Evolutionary conservation across 2,888 invertebrate genomes (phyloP), one percentile per base, ranked within the genome.

Genomic region (Epiblema foenella): DNA sequence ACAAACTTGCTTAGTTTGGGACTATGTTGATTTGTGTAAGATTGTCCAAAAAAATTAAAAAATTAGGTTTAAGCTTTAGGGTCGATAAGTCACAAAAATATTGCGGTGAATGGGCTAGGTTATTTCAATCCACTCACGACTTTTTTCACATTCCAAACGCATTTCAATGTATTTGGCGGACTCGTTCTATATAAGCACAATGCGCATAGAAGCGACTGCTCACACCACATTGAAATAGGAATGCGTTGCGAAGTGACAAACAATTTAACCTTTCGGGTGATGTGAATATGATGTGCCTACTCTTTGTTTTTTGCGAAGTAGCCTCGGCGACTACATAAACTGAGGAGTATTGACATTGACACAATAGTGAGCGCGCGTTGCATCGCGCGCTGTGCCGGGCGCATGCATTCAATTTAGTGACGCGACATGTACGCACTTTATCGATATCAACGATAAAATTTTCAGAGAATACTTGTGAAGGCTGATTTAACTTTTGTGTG

Each of bases 361-460:
- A 87, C 83, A 84, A 85, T 85, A 83, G 83, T 75, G 77, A 80
- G 75, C 79, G 81, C 78, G 24, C 77, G 79, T 78, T 79, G 79
- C 79, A 81, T 79, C 79, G 80, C 49, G 54, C 76, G 80, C 78
- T 83, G 85, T 83, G 84, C 81, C 81, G 75, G 75, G 75, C 76
- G 77, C 79, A 78, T 82, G 83, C 84, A 83, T 81, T 79, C 77
- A 77, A 76, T 69, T 65, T 86, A 88, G 89, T 83, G 89, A 82
- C 77, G 89, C 42, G 77, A 72, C 68, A 33, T 29, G 5, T 12
- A 20, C 12, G 0, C 37, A 39, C 29, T 20, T 73, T 76, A 76
- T 82, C 83, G 82, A 83, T 79, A 75, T 69, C 74, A 54, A 68
- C 56, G n/a, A 64, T 9, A 15, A 51, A 3, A 1, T 18, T 29